These are phyloP conservation scores for Diadophis punctatus DNA, from an alignment of 2,113 vertebrate species.

Conservation along the genomic window DNA sequence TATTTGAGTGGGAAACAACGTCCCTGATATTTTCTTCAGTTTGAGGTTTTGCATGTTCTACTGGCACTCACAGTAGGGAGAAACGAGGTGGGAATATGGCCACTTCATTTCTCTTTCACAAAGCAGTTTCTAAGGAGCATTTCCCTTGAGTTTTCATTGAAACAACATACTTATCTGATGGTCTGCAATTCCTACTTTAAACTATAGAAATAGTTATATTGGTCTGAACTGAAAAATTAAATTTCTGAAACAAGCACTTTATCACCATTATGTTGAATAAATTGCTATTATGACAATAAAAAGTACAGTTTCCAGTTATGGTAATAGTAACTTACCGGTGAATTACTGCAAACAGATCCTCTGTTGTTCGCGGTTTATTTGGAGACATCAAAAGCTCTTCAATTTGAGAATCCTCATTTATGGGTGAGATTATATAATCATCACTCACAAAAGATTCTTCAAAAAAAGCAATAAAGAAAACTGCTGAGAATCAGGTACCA, in stretches of 20 bases:
- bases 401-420: constrained; percentile 87
- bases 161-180: background rate
- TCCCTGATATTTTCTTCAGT: background rate
- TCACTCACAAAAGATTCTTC: constrained; percentile 81
- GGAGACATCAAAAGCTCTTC: constrained; percentile 89
- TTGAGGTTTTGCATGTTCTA: background rate
- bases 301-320: background rate
- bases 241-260: background rate
- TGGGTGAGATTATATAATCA: constrained; percentile 85
- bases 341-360: constrained; percentile 98
- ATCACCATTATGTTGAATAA: background rate
- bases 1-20: background rate
- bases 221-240: background rate
- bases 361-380: constrained; percentile 93
- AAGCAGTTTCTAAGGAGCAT: background rate
- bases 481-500: constrained; percentile 4
- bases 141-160: background rate
- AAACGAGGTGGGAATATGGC: background rate
- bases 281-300: background rate
- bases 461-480: constrained; percentile 59
- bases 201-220: background rate
- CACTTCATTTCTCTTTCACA: background rate
- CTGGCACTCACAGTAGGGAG: background rate
- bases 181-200: background rate
- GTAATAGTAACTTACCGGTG: constrained; percentile 80